phyloP scores from a whole-genome alignment of 2,113 vertebrate genomes.

The Australoheros scitulus region DNA sequence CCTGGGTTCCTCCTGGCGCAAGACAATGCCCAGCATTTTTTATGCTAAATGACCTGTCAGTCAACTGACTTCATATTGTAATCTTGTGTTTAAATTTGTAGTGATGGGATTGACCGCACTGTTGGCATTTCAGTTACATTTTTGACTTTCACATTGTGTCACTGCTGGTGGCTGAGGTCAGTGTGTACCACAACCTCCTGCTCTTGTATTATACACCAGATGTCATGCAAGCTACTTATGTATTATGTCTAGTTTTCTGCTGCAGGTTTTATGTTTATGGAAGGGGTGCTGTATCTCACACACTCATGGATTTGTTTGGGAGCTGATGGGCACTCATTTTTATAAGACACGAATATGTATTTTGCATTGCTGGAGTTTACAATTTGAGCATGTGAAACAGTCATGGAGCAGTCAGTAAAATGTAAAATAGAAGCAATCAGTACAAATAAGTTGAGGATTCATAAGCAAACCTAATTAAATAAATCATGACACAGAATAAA shows the following conservation, averaged over 20 bases:
- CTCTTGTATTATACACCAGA: neutral
- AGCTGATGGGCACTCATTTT: neutral
- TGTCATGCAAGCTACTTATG: neutral
- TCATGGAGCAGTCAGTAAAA: neutral
- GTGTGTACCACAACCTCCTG: neutral
- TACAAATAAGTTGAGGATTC: neutral
- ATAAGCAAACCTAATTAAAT: neutral
- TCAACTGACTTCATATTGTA: too few relatives aligned
- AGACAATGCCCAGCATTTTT: too few relatives aligned
- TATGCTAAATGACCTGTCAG: too few relatives aligned
- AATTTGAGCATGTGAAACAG: neutral
- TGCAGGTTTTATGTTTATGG: neutral
- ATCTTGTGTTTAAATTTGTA: too few relatives aligned
- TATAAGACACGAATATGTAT: neutral
- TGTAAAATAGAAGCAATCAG: neutral
- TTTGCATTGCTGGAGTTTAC: neutral
- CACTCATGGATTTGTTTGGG: neutral
- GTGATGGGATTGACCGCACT: too few relatives aligned
- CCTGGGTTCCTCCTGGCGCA: too few relatives aligned
- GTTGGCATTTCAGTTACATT: too few relatives aligned
- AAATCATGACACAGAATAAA: neutral
- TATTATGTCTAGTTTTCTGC: neutral
- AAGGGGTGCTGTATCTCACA: neutral
- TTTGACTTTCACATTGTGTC: neutral
- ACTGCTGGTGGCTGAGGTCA: neutral